A percentile compares a stretch with the other conserved stretches of the same genome.
phyloP scores from a whole-genome alignment of 2,888 invertebrate genomes.

The Drosophila hamatofila region DNA sequence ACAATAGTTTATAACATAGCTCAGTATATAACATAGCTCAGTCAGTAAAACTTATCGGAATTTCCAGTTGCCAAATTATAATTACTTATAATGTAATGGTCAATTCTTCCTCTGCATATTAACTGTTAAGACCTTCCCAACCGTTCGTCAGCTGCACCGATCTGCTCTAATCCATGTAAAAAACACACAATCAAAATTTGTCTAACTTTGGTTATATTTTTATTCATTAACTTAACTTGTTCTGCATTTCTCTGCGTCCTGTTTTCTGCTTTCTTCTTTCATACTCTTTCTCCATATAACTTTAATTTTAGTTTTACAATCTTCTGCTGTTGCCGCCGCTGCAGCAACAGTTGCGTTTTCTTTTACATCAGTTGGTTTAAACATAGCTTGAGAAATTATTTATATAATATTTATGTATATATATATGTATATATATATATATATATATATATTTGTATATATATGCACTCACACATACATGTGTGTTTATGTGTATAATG shows the following conservation, averaged over 20 bases:
- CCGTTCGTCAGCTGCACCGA: background rate
- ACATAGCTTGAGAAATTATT: constrained; percentile 72
- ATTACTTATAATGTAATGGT: too few relatives aligned
- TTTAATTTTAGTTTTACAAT: constrained; percentile 40
- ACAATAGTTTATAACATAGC: too few relatives aligned
- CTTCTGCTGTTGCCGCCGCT: constrained; percentile 44
- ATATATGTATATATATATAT: constrained; percentile 36
- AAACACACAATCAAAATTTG: constrained; percentile 33
- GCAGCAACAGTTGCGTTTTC: constrained; percentile 52
- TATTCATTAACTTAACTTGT: constrained; percentile 77
- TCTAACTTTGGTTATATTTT: constrained; percentile 78
- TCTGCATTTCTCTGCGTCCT: constrained; percentile 35
- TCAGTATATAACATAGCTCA: too few relatives aligned
- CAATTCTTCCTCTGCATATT: too few relatives aligned
- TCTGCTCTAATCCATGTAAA: background rate
- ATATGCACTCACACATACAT: constrained; percentile 9
- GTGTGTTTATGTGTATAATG: constrained; percentile 21
- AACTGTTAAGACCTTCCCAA: background rate
- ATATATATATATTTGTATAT: constrained; percentile 33
- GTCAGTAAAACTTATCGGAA: too few relatives aligned
- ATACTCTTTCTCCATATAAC: background rate
- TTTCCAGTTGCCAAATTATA: too few relatives aligned
- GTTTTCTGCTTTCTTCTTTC: constrained; percentile 17
- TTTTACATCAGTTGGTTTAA: constrained; percentile 48
- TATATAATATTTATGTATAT: constrained; percentile 23